Percentiles rank a stretch among this genome's conserved stretches.
Evolutionary conservation across 2,888 invertebrate species (phyloP).

Genomic region (Oscheius sp.): DNA sequence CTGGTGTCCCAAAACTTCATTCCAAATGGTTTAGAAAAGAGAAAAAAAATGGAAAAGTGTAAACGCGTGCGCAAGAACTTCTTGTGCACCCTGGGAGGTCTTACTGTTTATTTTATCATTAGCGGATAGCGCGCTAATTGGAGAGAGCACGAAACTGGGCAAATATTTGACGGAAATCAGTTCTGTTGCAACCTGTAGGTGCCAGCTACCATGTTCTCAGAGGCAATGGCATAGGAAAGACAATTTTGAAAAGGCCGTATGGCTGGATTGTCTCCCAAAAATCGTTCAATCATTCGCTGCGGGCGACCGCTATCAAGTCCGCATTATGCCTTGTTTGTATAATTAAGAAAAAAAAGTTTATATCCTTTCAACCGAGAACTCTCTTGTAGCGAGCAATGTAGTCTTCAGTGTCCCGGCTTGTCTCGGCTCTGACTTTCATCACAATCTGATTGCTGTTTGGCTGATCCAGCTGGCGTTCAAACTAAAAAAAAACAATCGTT

Average conservation of each 20-base stretch:
- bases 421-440: conserved; percentile 70
- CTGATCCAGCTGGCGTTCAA: conserved; percentile 69
- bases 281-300: conserved; percentile 28
- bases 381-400: conserved; percentile 66
- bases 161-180: conserved; percentile 7
- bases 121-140: conserved; percentile 25
- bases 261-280: conserved; percentile 7
- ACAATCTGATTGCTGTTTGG: conserved; percentile 68
- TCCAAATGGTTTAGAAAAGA: neutral
- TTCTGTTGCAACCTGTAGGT: neutral
- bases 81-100: neutral
- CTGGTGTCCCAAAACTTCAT: neutral
- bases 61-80: neutral
- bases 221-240: conserved; percentile 8
- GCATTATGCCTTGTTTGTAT: conserved; percentile 13
- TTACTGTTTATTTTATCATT: conserved; percentile 19
- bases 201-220: neutral
- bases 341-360: conserved; percentile 5
- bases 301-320: conserved; percentile 6
- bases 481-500: conserved; percentile 47
- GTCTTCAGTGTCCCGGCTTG: conserved; percentile 67
- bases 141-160: conserved; percentile 1
- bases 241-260: neutral
- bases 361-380: conserved; percentile 40
- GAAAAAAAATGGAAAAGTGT: neutral